Base-by-base conservation (phyloP, 2,888 invertebrate species). In the Synanthedon formicaeformis region DNA sequence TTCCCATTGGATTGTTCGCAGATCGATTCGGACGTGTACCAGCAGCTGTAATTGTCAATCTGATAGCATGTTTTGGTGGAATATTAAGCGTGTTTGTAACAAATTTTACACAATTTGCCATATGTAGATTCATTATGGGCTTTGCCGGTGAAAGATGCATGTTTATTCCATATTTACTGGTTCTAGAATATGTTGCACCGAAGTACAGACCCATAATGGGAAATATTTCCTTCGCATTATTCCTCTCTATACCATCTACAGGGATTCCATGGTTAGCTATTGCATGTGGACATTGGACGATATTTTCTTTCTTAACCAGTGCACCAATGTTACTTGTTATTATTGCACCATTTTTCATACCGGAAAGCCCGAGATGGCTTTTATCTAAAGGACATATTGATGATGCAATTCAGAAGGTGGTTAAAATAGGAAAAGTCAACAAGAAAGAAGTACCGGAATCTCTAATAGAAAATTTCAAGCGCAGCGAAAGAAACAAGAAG, bases 351-450 rank as follows among this genome's bases (percentile, higher is more conserved):
- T 65, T 76, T 14, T 59, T 73, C 50, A 53, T 79, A 55, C 77
- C 75, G 16, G 79, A 79, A 64, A 79, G 79, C 57, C 75, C 78
- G 40, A 69, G 73, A 58, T 79, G 78, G 78, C 57, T 78, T 34
- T 60, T 78, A 27, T 71, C 78, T 40, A 74, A 66, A 65, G 76
- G 77, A 18, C 71, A 72, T 16, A 60, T 73, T 2, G 53, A 56
- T 16, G 57, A 56, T 8, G 55, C 56, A 13, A 51, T 56, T 14
- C 49, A 54, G 4, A 56, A 57, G 50, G 48, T 55, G 10, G 13
- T 41, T 14, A 48, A 12, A 3, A 54, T 57, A 12, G 52, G 48
- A 10, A 40, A 50, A 45, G 40, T 55, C 2, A 57, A 57, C 18
- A 54, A 45, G 34, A 57, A 57, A 49, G 49, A 50, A n/a, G 48